Evolutionary conservation across 2,888 invertebrate species (phyloP).

Genomic region (Pasiphila rectangulata): DNA sequence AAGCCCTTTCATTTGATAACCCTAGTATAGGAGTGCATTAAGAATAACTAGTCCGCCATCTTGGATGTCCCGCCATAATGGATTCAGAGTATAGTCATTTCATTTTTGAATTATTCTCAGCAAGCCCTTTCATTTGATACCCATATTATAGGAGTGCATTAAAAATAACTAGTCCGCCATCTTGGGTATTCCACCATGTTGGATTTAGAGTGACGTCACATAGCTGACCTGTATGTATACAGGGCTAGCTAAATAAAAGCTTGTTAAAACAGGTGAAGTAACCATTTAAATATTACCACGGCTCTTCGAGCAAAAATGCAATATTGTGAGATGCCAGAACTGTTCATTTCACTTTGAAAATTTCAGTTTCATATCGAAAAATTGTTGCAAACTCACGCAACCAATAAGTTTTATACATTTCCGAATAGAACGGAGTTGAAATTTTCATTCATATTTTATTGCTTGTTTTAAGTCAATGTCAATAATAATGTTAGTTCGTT

Average conservation of each 20-base stretch:
- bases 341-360: slow-evolving; percentile 39
- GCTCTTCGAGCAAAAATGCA: slow-evolving; percentile 24
- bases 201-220: no score
- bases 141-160: no score
- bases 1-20: no score
- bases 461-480: slow-evolving; percentile 7
- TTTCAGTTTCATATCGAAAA: slow-evolving; percentile 37
- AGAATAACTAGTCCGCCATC: no score
- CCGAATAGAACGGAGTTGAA: slow-evolving; percentile 17
- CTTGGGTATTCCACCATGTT: no score
- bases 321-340: slow-evolving; percentile 33
- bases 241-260: no score
- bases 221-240: neutral
- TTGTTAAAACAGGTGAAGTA: slow-evolving; percentile 6
- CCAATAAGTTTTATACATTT: slow-evolving; percentile 28
- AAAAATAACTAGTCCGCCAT: no score
- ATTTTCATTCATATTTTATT: slow-evolving; percentile 17
- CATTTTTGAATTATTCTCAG: no score
- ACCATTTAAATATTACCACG: slow-evolving; percentile 18
- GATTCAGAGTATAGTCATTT: no score
- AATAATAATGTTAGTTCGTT: slow-evolving; percentile 3
- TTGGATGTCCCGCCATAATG: no score
- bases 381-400: slow-evolving; percentile 30
- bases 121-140: no score
- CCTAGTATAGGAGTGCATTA: no score